Evolutionary conservation across 2,113 vertebrate species (phyloP).

Genomic region (Engystomops pustulosus): DNA sequence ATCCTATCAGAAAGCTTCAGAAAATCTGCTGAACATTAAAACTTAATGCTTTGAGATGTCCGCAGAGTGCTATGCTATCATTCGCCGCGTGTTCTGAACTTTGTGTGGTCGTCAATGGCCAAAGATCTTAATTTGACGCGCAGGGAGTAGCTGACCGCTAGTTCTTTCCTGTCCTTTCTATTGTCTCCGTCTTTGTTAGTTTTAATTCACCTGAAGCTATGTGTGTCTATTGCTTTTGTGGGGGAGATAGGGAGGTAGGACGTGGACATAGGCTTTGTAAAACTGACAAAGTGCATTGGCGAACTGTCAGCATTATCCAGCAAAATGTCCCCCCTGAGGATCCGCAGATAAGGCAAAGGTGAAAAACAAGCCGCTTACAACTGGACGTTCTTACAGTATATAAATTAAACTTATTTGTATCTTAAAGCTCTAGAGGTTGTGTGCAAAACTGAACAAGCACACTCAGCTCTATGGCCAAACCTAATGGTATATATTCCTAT

Average conservation of each 20-base stretch:
- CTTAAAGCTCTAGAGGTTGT: neutral
- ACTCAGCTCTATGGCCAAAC: neutral
- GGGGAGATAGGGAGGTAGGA: neutral
- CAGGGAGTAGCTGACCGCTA: conserved; percentile 49
- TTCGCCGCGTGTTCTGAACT: neutral
- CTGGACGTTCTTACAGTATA: neutral
- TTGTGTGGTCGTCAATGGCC: conserved; percentile 3
- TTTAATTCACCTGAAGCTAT: conserved; percentile 44
- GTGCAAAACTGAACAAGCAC: neutral
- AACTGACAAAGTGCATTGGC: conserved; percentile 46
- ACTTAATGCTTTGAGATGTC: conserved; percentile 24
- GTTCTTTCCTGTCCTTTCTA: conserved; percentile 26
- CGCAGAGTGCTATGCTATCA: neutral
- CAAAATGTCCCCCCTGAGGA: conserved; percentile 17
- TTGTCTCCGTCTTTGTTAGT: conserved; percentile 19
- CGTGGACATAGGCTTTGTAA: conserved; percentile 3
- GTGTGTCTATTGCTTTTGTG: conserved; percentile 14
- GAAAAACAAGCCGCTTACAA: conserved; percentile 20
- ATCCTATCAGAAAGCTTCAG: conserved; percentile 12
- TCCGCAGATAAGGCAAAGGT: conserved; percentile 22
- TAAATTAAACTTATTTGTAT: neutral
- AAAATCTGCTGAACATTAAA: conserved; percentile 23
- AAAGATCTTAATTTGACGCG: conserved; percentile 44
- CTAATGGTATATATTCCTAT: neutral
- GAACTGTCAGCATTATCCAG: conserved; percentile 33